Base-by-base conservation (phyloP, 1,140 invertebrate genomes). In the Hypothenemus hampei region DNA sequence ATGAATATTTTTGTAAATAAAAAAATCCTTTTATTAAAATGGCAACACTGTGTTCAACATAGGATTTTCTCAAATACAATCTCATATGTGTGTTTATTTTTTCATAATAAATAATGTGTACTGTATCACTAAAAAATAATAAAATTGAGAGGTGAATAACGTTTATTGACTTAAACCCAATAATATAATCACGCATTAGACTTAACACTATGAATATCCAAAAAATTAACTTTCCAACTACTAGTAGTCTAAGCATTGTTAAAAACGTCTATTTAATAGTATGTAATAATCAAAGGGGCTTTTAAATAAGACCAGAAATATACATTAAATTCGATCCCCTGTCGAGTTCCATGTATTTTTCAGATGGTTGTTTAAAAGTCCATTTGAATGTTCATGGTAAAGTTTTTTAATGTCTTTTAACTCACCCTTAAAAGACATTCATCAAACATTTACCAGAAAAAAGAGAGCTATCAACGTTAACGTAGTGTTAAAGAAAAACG, bases 141-240 rank as follows among this genome's bases (percentile, higher is more conserved):
- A 24, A 51, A 23, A 26, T 48, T 62, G 64, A 66, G 65, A 66
- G 65, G 64, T 66, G 61, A 69, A 68, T 60, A 66, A 62, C 59
- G 56, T 67, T 67, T 66, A 66, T 66, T 68, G 64, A 66, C 65
- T 64, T 66, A 68, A 65, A 59, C 44, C 62, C 41, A 53, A 63
- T 60, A 60, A 68, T 65, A 69, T 56, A 64, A 65, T 65, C 67
- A 69, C 65, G 62, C 55, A 65, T 55, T 58, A 63, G 57, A 65
- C 57, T 63, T 58, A 57, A 61, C 59, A 61, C 26, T 60, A 59
- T n/a, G n/a, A n/a, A n/a, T 44, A 64, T 50, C 63, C 59, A 58
- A 67, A 65, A 65, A 60, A 62, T n/a, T n/a, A 62, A 66, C 59
- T 65, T 48, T 66, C 65, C 61, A 65, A 60, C 58, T 59, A 49